Evolutionary conservation across 2,113 vertebrate genomes (phyloP).

Genomic region (Pongo abelii): DNA sequence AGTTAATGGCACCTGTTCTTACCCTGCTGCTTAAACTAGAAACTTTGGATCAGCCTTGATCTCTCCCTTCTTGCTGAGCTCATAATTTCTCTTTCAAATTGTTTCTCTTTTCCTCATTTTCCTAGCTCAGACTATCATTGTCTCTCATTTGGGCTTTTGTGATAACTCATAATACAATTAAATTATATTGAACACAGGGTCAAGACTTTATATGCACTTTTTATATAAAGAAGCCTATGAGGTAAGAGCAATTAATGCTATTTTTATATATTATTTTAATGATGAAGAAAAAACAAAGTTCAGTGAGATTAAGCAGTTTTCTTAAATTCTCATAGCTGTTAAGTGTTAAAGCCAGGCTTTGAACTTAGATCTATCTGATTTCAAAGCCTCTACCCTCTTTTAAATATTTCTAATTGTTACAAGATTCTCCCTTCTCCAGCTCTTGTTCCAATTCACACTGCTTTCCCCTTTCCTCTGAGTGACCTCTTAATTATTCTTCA

Average conservation of each 20-base stretch:
- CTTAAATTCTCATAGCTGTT: background rate
- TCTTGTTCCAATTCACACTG: background rate
- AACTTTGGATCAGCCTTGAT: background rate
- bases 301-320: background rate
- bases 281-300: background rate
- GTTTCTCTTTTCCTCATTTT: background rate
- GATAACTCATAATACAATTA: background rate
- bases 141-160: background rate
- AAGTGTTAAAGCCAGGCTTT: background rate
- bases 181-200: background rate
- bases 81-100: background rate
- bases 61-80: background rate
- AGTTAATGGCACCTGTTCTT: background rate
- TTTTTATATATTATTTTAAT: background rate
- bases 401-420: background rate
- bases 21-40: background rate
- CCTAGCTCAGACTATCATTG: background rate
- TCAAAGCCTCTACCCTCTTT: background rate
- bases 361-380: background rate
- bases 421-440: background rate
- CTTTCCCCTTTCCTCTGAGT: background rate
- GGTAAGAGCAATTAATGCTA: background rate
- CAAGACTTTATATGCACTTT: background rate
- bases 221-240: background rate
- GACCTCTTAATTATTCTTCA: background rate